Evolutionary conservation across 2,888 invertebrate genomes (phyloP).

Genomic region (Heteropelma amictum): DNA sequence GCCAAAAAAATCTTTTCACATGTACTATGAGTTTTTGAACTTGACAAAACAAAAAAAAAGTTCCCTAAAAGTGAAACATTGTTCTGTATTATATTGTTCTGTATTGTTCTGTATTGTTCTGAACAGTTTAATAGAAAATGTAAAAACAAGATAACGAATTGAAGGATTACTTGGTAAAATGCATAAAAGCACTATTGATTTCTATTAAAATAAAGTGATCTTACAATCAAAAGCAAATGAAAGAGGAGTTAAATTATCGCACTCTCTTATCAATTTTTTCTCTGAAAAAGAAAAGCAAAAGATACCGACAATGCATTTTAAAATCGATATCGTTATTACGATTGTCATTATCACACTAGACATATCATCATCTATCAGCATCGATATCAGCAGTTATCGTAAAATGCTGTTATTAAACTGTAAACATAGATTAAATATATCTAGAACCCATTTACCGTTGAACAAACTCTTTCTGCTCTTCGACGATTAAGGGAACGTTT

Average conservation of each 20-base stretch:
- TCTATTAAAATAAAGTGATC: slow-evolving; percentile 24
- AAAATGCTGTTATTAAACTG: slow-evolving; percentile 68
- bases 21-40: background rate
- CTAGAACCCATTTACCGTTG: slow-evolving; percentile 56
- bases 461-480: slow-evolving; percentile 49
- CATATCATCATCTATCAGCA: too few species aligned
- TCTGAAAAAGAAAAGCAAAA: background rate
- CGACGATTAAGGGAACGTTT: slow-evolving; percentile 51
- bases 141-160: background rate
- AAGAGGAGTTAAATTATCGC: slow-evolving; percentile 2
- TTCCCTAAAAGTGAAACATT: too few species aligned
- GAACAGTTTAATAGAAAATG: slow-evolving; percentile 31
- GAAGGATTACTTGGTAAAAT: background rate
- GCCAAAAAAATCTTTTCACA: background rate
- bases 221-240: slow-evolving; percentile 10
- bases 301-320: slow-evolving; percentile 56
- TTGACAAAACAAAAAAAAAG: background rate
- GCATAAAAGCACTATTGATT: background rate
- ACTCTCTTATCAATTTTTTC: slow-evolving; percentile 4
- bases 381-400: too few species aligned
- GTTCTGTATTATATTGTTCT: too few species aligned
- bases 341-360: slow-evolving; percentile 67
- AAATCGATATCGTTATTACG: slow-evolving; percentile 66
- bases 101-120: slow-evolving; percentile 20
- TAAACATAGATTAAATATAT: slow-evolving; percentile 50